Evolutionary conservation across 2,113 vertebrate species (phyloP), one percentile per base, ranked within the genome.

Genomic region (Corythaeola cristata): DNA sequence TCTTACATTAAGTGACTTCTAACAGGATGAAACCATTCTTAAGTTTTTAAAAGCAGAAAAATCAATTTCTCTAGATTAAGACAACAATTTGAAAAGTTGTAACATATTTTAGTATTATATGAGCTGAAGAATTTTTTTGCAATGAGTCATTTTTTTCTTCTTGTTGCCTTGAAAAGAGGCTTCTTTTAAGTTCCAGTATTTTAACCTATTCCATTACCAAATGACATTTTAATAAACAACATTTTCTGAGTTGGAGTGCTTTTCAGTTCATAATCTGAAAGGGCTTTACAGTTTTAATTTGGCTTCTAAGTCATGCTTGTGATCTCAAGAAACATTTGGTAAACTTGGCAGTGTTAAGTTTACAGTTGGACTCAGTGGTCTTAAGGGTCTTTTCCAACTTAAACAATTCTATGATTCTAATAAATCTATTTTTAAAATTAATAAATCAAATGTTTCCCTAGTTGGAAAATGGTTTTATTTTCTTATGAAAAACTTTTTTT

Each of bases 1-100:
- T 82, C 50, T 66, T 67, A 69, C 11, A 49, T 75, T 85, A 92
- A 81, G 30, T 88, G 39, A 28, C 35, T 76, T 92, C 85, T 94
- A 97, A 84, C 49, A 79, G 80, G 67, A 83, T 76, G 11, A 63
- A 91, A 49, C 6, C 8, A 41, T 80, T 71, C 44, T 49, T 69
- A 73, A 37, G 7, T 49, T 89, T 89, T 83, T 88, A 50, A 59
- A 71, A 67, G 14, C 37, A 24, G 35, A 59, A 75, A 74, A 81
- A 49, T 26, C 3, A 39, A 26, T 88, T 81, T 27, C 67, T 81
- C 32, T 30, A 45, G 15, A 77, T 53, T 64, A 81, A 85, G 55
- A 35, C 8, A 33, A 53, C 63, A n/a, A 69, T 77, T 64, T 58
- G 12, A 75, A 59, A 77, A 81, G 32, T 75, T 74, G 49, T 30